A percentile compares a stretch with the other conserved stretches of the same genome.
Conservation (phyloP, 2,113 vertebrate genomes). For the Psettodes erumei region DNA sequence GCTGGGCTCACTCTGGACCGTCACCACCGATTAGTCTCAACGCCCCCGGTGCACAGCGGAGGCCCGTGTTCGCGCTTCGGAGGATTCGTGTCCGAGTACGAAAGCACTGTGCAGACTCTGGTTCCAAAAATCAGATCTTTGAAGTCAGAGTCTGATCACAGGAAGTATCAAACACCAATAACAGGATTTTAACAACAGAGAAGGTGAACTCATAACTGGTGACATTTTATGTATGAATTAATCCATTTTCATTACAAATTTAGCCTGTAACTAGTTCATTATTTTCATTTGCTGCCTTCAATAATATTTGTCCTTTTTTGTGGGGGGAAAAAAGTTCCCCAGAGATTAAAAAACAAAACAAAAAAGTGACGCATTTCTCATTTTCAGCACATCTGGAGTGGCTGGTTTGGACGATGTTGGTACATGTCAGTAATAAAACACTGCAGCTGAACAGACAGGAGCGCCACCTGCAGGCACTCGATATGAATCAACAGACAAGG, state of each 20-base stretch:
- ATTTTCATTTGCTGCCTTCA: not conserved
- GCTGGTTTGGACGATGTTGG: not conserved
- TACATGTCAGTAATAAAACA: not conserved
- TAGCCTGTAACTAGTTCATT: not conserved
- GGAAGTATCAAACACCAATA: not conserved
- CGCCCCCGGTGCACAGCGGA: slow-evolving; percentile 55
- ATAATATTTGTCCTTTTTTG: not conserved
- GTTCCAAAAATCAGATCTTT: not conserved
- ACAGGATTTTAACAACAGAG: not conserved
- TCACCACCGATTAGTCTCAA: slow-evolving; percentile 68
- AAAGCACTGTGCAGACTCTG: slow-evolving; percentile 15
- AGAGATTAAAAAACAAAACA: too few relatives aligned
- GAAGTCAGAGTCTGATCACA: slow-evolving; percentile 6
- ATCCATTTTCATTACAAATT: not conserved
- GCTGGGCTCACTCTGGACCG: slow-evolving; percentile 59
- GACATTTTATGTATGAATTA: not conserved
- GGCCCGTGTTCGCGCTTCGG: slow-evolving; percentile 53
- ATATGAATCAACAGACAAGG: not conserved
- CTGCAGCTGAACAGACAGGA: not conserved
- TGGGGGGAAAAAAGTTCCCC: too few relatives aligned
- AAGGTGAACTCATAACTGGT: not conserved
- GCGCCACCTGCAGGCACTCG: slow-evolving; percentile 8
- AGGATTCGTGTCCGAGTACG: slow-evolving; percentile 23
- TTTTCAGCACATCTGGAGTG: not conserved
- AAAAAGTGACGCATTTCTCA: not conserved